Conservation (phyloP, 2,797 vertebrate species). For the Botia kubotai region DNA sequence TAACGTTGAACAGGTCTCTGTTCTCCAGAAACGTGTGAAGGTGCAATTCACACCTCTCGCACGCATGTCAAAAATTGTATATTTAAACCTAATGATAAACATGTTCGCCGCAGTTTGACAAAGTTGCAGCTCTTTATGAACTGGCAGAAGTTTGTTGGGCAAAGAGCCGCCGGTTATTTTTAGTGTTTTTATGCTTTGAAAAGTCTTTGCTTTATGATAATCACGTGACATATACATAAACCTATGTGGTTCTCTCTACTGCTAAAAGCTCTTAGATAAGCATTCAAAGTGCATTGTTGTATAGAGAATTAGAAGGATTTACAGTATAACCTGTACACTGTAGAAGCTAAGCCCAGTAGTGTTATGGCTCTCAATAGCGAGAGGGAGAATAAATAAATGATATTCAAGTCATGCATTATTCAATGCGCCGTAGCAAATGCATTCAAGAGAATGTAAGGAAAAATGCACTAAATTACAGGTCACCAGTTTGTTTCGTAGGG, state of each 20-base stretch:
- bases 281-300: slow-evolving; percentile 16
- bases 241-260: neutral
- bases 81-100: slow-evolving; percentile 37
- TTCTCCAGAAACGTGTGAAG: slow-evolving; percentile 51
- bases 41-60: slow-evolving; percentile 55
- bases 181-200: neutral
- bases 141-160: neutral
- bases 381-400: slow-evolving; percentile 52
- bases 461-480: slow-evolving; percentile 42
- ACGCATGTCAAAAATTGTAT: slow-evolving; percentile 32
- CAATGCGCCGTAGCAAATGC: slow-evolving; percentile 25
- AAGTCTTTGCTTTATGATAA: neutral
- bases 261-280: slow-evolving; percentile 33
- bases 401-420: slow-evolving; percentile 51
- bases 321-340: slow-evolving; percentile 24
- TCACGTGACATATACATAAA: neutral
- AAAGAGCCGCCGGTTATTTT: neutral
- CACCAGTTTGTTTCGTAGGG: slow-evolving; percentile 29
- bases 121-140: slow-evolving; percentile 16
- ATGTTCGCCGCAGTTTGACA: slow-evolving; percentile 20
- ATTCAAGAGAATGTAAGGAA: slow-evolving; percentile 42
- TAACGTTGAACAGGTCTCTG: slow-evolving; percentile 48
- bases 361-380: slow-evolving; percentile 35
- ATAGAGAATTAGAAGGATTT: slow-evolving; percentile 20
- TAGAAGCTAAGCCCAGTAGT: slow-evolving; percentile 10